Percentiles rank a stretch among this genome's conserved stretches.
phyloP scores from a whole-genome alignment of 2,797 vertebrate genomes.

The Tragopan temminckii region DNA sequence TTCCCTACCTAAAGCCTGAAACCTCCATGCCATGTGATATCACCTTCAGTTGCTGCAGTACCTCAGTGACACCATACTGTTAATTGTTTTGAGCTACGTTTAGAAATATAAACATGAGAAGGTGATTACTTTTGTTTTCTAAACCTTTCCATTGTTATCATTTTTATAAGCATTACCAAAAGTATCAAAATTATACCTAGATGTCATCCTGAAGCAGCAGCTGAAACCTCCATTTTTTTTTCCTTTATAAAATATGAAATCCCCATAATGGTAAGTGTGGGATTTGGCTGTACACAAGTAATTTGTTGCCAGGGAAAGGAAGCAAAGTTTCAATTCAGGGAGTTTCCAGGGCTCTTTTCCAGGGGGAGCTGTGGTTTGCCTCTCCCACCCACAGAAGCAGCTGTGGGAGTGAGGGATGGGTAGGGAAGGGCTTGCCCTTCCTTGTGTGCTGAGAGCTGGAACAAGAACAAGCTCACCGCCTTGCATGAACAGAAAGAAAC shows the following conservation, averaged over 20 bases:
- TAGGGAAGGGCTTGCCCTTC: slow-evolving; percentile 60
- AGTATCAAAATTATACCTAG: slow-evolving; percentile 1
- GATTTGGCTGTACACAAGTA: slow-evolving; percentile 12
- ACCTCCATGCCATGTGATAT: neutral
- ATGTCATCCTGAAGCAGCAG: slow-evolving; percentile 13
- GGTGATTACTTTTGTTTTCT: neutral
- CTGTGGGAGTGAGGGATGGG: slow-evolving; percentile 45
- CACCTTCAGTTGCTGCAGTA: neutral
- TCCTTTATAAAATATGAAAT: slow-evolving; percentile 13
- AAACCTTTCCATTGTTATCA: neutral
- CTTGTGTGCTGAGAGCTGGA: neutral
- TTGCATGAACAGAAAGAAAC: slow-evolving; percentile 6
- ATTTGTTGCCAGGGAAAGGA: slow-evolving; percentile 56
- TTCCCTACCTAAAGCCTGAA: neutral
- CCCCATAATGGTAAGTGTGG: slow-evolving; percentile 21
- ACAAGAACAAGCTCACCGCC: neutral
- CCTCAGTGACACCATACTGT: neutral
- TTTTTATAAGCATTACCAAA: neutral
- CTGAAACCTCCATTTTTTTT: neutral
- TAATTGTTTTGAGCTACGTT: neutral
- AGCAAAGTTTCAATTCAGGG: slow-evolving; percentile 57
- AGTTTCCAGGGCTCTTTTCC: slow-evolving; percentile 58
- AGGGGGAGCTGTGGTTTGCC: slow-evolving; percentile 62
- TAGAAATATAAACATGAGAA: neutral
- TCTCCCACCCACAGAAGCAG: slow-evolving; percentile 67